Base-by-base conservation (phyloP, 1,140 invertebrate species). In the Andrena cerasifolii region DNA sequence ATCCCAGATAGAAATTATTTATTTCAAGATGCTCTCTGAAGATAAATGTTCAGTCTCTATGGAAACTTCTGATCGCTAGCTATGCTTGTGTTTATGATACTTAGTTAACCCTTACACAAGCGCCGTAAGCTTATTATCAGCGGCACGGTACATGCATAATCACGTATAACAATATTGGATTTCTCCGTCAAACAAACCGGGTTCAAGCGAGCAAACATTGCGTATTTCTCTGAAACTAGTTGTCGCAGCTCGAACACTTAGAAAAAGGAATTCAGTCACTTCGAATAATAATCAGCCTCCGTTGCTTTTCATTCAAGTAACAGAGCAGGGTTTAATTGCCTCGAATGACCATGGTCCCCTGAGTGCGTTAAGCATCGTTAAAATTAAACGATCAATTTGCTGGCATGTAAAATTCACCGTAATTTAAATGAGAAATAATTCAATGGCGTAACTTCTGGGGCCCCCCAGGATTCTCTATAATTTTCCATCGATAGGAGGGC, bases 61-160 rank as follows among this genome's bases (percentile, higher is more conserved):
- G 18, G 5, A 12, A 21, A 75, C 70, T 73, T 63, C 12, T 26
- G 51, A 75, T 75, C 36, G 21, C 53, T 56, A 49, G 14, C 58
- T 18, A 14, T 74, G 72, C 56, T 75, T 75, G 51, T 66, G 62
- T 67, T 75, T 45, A 31, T 43, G 72, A 58, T 75, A 75, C 62
- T 75, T 67, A 45, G 72, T 28, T 67, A 67, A 67, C 72, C 72
- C 40, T 67, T 66, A 45, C 36, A 75, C 63, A 75, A 67, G n/a
- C 63, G 51, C 28, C 63, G 21, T 67, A 67, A 75, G 72, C 72
- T 66, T 75, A 75, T 75, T 75, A 67, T 56, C 51, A 56, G 72
- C 47, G 53, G 18, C 56, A 66, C 61, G 66, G 54, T 59, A 74
- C 49, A n/a, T 36, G 28, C 31, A n/a, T 75, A 75, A 75, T 75